Evolutionary conservation across 2,888 invertebrate species (phyloP), one percentile per base, ranked within the genome.

Genomic region (Sycophila texana): DNA sequence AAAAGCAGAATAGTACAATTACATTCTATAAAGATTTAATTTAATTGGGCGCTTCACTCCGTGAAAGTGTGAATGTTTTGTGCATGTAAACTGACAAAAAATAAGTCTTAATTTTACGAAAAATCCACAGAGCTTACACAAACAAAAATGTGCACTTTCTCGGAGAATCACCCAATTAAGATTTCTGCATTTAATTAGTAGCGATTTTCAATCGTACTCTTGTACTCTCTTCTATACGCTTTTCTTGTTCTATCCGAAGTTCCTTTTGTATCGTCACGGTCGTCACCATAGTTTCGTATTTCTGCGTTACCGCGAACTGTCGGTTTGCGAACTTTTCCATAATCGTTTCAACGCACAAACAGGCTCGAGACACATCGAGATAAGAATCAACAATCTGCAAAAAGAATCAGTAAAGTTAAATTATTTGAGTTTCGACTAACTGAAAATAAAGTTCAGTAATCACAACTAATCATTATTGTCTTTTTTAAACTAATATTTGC

Each of bases 281-380:
- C 80, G 93, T 93, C 86, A 94, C 93, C 93, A 94, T 95, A 87
- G 93, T 93, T 88, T 95, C 94, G 93, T 95, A 94, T 87, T 93
- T 93, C 83, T 94, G 93, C 82, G 93, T 93, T 83, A 95, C 92
- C 85, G 92, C 91, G 85, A 93, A 90, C 90, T 94, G 94, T 82
- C 94, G 91, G 89, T 92, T 92, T 83, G 93, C 92, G 86, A 95
- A 93, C 84, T 93, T 92, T 86, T 94, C 94, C 89, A 95, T 91
- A 84, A 94, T 92, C 79, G 94, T 93, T 89, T 95, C 93, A 84
- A 95, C 93, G 90, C 94, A 94, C 84, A 92, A 90, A 87, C 93
- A 91, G 83, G 95, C 94, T 87, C 93, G 92, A 86, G 93, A 92
- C 82, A 93, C 91, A 89, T 95, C 94, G 85, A 95, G 92, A 91